Evolutionary conservation across 2,888 invertebrate genomes (phyloP).

Genomic region (Uloborus plumipes): DNA sequence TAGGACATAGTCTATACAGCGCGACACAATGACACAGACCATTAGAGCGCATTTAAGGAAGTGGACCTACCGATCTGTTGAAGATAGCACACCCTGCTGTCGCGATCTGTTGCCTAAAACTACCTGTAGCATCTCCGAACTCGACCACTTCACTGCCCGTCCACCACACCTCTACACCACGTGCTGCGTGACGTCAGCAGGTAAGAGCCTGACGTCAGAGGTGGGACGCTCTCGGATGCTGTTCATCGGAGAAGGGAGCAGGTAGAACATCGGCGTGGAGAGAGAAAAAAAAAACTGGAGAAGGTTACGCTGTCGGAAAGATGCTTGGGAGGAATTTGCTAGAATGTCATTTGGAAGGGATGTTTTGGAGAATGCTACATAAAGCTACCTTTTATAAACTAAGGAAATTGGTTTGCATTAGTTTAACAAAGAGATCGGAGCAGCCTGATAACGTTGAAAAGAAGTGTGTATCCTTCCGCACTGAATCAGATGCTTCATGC

Average conservation of each 20-base stretch:
- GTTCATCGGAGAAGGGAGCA: conserved; percentile 43
- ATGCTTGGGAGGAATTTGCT: too few species aligned
- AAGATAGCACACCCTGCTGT: conserved; percentile 30
- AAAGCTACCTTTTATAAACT: too few species aligned
- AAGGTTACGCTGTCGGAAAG: neutral
- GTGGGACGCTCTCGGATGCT: conserved; percentile 43
- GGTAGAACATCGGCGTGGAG: conserved; percentile 7
- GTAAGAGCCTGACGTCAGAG: conserved; percentile 57
- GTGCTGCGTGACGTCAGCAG: conserved; percentile 60
- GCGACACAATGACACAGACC: too few species aligned
- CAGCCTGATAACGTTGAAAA: conserved; percentile 49
- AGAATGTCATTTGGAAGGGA: too few species aligned
- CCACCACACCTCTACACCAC: conserved; percentile 58
- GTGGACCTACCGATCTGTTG: conserved; percentile 30
- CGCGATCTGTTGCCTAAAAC: conserved; percentile 54
- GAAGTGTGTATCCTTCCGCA: conserved; percentile 62
- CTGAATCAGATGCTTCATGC: conserved; percentile 26
- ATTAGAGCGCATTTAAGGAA: conserved; percentile 43
- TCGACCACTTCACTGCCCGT: conserved; percentile 58
- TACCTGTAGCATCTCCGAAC: conserved; percentile 60
- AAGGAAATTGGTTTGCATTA: too few species aligned
- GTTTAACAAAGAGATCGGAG: conserved; percentile 30
- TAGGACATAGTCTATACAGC: too few species aligned
- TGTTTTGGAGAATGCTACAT: too few species aligned
- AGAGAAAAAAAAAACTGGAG: neutral